A percentile compares a stretch with the other conserved stretches of the same genome.
Conservation (phyloP, 2,113 vertebrate species). For the Platichthys stellatus region DNA sequence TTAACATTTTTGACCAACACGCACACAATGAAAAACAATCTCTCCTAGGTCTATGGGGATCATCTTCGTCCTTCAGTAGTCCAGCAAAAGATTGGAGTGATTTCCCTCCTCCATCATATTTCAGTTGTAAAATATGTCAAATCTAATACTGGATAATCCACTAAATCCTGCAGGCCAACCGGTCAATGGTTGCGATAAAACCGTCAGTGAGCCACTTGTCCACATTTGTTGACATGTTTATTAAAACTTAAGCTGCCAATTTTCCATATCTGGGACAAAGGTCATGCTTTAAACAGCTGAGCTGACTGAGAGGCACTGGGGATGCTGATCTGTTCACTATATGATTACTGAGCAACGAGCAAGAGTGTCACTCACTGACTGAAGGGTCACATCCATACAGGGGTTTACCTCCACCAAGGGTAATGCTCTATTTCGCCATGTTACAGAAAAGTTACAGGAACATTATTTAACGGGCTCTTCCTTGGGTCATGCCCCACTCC, state of each 20-base stretch:
- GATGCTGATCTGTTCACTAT: neutral
- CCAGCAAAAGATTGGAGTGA: neutral
- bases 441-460: no score
- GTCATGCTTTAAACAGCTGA: neutral
- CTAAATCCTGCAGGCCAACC: neutral
- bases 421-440: no score
- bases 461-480: no score
- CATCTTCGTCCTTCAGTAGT: neutral
- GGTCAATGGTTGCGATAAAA: neutral
- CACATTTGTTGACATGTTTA: neutral
- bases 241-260: neutral
- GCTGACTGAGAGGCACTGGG: neutral
- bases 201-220: neutral
- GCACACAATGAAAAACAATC: no score
- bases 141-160: constrained; percentile 1
- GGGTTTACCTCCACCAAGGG: no score
- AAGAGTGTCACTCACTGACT: no score
- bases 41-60: no score
- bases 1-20: neutral
- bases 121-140: neutral
- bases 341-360: neutral
- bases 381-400: neutral
- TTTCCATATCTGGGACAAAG: neutral
- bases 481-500: no score
- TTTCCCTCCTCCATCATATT: neutral